These are phyloP conservation scores for Drosophila bocki DNA, from an alignment of 1,140 invertebrate genomes.

Conservation along the genomic window DNA sequence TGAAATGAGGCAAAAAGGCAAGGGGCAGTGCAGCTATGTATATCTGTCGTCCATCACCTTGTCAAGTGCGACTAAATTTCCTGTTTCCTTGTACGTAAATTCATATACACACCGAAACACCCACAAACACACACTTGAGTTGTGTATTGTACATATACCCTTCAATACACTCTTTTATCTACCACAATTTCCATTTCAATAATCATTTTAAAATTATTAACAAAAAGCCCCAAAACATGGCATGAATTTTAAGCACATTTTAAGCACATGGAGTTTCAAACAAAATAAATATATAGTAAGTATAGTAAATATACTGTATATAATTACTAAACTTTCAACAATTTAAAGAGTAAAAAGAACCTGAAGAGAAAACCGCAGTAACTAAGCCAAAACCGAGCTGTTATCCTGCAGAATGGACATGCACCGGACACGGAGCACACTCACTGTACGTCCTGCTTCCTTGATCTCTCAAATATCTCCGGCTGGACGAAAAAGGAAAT, in stretches of 20 bases:
- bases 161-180: conserved; percentile 12
- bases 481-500: conserved; percentile 31
- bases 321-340: neutral
- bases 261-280: too few relatives aligned
- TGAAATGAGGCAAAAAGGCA: neutral
- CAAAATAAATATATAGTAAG: neutral
- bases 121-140: neutral
- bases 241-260: neutral
- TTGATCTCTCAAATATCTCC: conserved; percentile 23
- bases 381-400: neutral
- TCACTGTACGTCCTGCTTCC: neutral
- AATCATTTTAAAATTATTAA: conserved; percentile 1
- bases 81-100: conserved; percentile 44
- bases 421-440: neutral
- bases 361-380: neutral
- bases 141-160: neutral
- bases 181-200: conserved; percentile 7
- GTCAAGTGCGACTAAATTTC: conserved; percentile 72
- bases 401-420: neutral
- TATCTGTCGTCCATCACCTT: conserved; percentile 77
- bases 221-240: too few relatives aligned
- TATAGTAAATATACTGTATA: neutral
- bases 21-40: conserved; percentile 38
- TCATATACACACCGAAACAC: conserved; percentile 4
- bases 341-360: neutral